Base-by-base conservation (phyloP, 2,888 invertebrate species). In the Choristoneura rosaceana region DNA sequence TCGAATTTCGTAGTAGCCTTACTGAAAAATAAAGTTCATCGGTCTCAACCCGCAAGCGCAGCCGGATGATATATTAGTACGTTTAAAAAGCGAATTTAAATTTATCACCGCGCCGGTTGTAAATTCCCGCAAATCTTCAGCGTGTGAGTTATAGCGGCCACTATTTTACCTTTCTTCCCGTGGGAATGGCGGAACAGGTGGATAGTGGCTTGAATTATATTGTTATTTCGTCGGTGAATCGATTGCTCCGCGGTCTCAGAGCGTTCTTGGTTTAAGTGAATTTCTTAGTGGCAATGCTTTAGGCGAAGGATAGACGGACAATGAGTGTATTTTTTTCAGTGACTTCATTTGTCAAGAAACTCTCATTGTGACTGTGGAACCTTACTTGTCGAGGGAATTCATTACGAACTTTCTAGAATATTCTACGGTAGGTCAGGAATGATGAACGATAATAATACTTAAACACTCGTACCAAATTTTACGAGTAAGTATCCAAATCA, bases 141-240 rank as follows among this genome's bases (percentile, higher is more conserved):
- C 77, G 77, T 79, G 80, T 81, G 81, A 84, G 75, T 80, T 83
- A 84, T 82, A 74, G 77, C 64, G 69, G 74, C 74, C 67, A 77
- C 79, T 79, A 80, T 81, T 73, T 75, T 67, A 76, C 77, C 76
- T 75, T 75, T 71, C 55, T 65, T 75, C 71, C 64, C 73, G 41
- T 9, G 69, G 73, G 64, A 69, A 69, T 50, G 50, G 68, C 41
- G 71, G 73, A 69, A 69, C 64, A 69, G 73, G 73, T 69, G 65
- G 60, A 55, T 66, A 63, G 81, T 81, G 82, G 78, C 79, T 83
- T 82, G 84, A 85, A 83, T 83, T 84, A 84, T 84, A 84, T 81
- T 82, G 82, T 83, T 82, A 82, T 83, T 80, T 80, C 79, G 78
- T 79, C 77, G 78, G 78, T 80, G 79, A 43, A 84, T 82, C 81